phyloP scores from a whole-genome alignment of 2,113 vertebrate species.

The Oxygymnocypris stewartii region DNA sequence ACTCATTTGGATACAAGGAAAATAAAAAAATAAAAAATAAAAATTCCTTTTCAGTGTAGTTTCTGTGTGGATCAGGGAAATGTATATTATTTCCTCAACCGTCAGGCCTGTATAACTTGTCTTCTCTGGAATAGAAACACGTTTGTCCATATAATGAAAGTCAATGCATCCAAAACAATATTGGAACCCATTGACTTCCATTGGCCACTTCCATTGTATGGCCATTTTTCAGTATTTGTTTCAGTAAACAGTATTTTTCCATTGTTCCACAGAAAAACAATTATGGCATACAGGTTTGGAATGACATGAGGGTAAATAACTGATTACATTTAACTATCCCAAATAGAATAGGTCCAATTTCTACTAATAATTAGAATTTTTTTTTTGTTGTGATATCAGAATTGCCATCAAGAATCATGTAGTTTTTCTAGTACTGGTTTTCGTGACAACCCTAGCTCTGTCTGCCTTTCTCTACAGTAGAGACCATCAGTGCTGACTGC shows the following conservation, averaged over 20 bases:
- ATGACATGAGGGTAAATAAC: no score
- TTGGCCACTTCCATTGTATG: background rate
- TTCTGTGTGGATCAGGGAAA: no score
- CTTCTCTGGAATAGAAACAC: no score
- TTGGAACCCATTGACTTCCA: background rate
- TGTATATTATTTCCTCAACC: background rate
- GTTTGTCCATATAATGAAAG: background rate
- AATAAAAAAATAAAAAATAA: background rate
- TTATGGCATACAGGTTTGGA: background rate
- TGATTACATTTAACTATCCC: no score
- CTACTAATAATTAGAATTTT: background rate
- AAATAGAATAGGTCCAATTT: background rate
- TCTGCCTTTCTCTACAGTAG: conserved; percentile 64
- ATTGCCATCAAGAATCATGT: background rate
- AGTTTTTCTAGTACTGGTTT: background rate
- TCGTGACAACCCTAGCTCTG: background rate
- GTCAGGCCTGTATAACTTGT: background rate
- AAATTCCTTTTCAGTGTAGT: no score
- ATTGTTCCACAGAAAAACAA: background rate
- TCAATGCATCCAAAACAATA: background rate
- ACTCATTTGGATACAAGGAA: background rate
- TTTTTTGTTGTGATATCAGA: background rate
- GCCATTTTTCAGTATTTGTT: no score
- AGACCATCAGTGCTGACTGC: conserved; percentile 71
- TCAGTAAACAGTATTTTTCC: background rate